Evolutionary conservation across 2,113 vertebrate species (phyloP), one percentile per base, ranked within the genome.

Genomic region (western clawed frog (Xenopus tropicalis)): DNA sequence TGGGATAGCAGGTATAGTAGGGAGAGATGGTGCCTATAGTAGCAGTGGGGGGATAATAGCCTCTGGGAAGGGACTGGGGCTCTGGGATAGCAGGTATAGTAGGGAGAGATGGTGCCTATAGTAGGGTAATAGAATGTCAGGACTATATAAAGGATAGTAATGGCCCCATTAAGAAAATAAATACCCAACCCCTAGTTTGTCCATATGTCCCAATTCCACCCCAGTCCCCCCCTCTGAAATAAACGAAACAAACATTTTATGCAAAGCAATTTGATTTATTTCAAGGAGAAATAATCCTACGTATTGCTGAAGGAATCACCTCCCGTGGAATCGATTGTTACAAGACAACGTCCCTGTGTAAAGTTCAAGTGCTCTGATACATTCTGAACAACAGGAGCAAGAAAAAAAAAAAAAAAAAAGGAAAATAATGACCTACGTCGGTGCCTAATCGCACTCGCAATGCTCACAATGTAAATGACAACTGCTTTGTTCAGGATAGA

Each of bases 361-460:
- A 78, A 85, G 82, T 81, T 82, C 83, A 86, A 83, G 82, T 85
- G 83, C 83, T 85, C 82, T 80, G 82, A 81, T 88, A 88, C 87
- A 88, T 86, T 87, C 86, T 78, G 78, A 81, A 85, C 80, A 80
- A 84, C 79, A 81, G 78, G 80, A 81, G 59, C 61, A 69, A 57
- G 52, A 37, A 21, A 58, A 46, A 44, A 70, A 69, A 57, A 54
- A 37, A 21, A 58, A 46, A 44, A 59, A 69, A 22, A 54, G 81
- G 81, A 74, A 70, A 78, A 57, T 22, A 75, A 77, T 82, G 80
- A 73, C 79, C 82, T 80, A 72, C 77, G 73, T 77, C 78, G 79
- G 19, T 79, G 85, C 66, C 78, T 84, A 81, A 72, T 85, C 20
- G 85, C 78, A 82, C 70, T 83, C 78, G 80, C 72, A 81, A 66